Conservation (phyloP, 2,888 invertebrate species). For the Chymomyza procnemis region DNA sequence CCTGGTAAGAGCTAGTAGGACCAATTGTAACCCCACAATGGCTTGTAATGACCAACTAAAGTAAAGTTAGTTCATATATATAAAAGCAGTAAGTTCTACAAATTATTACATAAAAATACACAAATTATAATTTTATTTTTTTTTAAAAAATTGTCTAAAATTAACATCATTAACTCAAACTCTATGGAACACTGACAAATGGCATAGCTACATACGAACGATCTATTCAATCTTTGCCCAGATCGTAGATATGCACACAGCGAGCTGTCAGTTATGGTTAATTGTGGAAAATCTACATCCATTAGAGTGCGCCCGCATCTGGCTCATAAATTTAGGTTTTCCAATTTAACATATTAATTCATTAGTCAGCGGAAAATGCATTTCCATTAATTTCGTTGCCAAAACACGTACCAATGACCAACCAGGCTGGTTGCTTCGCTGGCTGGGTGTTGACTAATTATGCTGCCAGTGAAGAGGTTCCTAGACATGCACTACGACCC, state of each 20-base stretch:
- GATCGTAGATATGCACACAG: constrained; percentile 1
- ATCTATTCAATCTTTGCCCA: constrained; percentile 1
- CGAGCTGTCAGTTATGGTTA: neutral
- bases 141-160: too few relatives aligned
- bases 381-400: constrained; percentile 40
- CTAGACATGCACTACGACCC: constrained; percentile 17
- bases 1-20: too few relatives aligned
- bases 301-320: neutral
- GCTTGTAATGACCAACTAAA: too few relatives aligned
- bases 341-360: constrained; percentile 19
- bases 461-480: constrained; percentile 21
- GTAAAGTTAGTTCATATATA: too few relatives aligned
- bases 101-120: too few relatives aligned
- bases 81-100: too few relatives aligned
- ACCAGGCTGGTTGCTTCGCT: too few relatives aligned
- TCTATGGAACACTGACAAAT: too few relatives aligned
- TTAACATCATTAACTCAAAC: too few relatives aligned
- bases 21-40: too few relatives aligned
- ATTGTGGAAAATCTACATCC: neutral
- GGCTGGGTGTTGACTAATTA: constrained; percentile 47
- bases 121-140: too few relatives aligned
- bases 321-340: neutral
- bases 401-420: constrained; percentile 36
- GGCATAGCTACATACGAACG: constrained; percentile 2
- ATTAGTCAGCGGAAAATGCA: constrained; percentile 35